Percentiles rank a stretch among this genome's conserved stretches.
Evolutionary conservation across 2,888 invertebrate genomes (phyloP).

Genomic region (Cryptus viduatorius): DNA sequence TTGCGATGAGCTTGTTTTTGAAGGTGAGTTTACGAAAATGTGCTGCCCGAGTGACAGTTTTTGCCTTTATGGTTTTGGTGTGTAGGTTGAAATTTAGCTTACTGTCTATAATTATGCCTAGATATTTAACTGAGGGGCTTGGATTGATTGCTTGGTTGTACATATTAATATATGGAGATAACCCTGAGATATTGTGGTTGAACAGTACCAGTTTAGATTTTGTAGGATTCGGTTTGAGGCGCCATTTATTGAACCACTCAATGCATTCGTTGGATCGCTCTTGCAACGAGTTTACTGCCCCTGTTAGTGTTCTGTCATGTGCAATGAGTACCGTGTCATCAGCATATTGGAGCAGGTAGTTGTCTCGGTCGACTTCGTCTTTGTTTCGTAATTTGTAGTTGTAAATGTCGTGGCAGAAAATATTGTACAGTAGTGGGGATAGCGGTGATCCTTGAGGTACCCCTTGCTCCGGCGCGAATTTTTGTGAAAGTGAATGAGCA

Average conservation of each 20-base stretch:
- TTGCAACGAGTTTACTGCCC: conserved; percentile 10
- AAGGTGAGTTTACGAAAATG: conserved; percentile 37
- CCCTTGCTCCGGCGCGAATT: conserved; percentile 26
- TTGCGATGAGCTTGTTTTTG: conserved; percentile 6
- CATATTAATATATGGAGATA: neutral
- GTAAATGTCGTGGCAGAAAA: conserved; percentile 54
- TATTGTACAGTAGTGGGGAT: conserved; percentile 51
- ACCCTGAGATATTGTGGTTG: neutral
- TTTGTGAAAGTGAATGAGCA: neutral
- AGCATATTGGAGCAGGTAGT: conserved; percentile 44
- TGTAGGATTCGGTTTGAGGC: conserved; percentile 39
- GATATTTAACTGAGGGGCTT: neutral
- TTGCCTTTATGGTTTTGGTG: conserved; percentile 14
- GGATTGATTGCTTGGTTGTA: neutral
- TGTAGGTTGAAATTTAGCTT: conserved; percentile 21
- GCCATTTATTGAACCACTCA: neutral
- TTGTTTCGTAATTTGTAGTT: conserved; percentile 8
- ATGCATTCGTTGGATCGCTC: conserved; percentile 7
- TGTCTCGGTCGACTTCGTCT: neutral
- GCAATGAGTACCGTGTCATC: conserved; percentile 45
- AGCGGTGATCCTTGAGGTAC: conserved; percentile 48
- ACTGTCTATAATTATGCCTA: neutral
- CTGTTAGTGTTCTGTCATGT: conserved; percentile 14
- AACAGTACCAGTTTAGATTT: neutral
- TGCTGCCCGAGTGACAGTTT: neutral